Evolutionary conservation across 2,113 vertebrate genomes (phyloP), one percentile per base, ranked within the genome.

Genomic region (Ia io): DNA sequence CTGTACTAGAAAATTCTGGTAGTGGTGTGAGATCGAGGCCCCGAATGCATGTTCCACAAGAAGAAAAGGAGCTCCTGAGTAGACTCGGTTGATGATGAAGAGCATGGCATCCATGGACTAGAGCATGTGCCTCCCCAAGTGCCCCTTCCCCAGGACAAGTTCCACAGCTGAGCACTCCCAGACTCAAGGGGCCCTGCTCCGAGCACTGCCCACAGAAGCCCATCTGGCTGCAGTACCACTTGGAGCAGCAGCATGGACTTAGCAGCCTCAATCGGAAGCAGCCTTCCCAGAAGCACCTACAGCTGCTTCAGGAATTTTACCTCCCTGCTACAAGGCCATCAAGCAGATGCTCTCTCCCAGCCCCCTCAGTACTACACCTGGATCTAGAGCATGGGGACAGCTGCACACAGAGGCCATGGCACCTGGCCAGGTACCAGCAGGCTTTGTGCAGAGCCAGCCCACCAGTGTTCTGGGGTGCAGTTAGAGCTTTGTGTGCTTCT

Each of bases 401-500:
- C 23, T 77, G 32, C 37, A 7, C 47, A 28, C 17, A 22, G 78
- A 44, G 22, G 74, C 3, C 1, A 0, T 5, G 73, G 35, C 10
- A 0, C 12, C 61, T 59, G 47, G n/a, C 17, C 32, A n/a, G 61
- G 56, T n/a, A 32, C 53, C 44, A 16, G 5, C 22, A 28, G 23
- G 16, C 10, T 74, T 8, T 61, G 59, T 40, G 47, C 59, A 1
- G 18, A 22, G 8, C 18, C 56, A n/a, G 65, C 9, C 14, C n/a
- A 88, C 80, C 78, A 88, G 0, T 82, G 87, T 94, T 85, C 70
- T 0, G 67, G 90, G 35, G 86, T 22, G 93, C 0, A 92, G 84
- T 22, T 91, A 97, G 0, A 96, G 87, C 82, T 96, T 97, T 0
- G 47, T 88, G 0, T 97, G 96, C 2, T 96, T 95, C 0, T 97